Percentiles rank a stretch among this genome's conserved stretches.
Evolutionary conservation across 1,140 invertebrate species (phyloP).

Genomic region (Triops longicaudatus): DNA sequence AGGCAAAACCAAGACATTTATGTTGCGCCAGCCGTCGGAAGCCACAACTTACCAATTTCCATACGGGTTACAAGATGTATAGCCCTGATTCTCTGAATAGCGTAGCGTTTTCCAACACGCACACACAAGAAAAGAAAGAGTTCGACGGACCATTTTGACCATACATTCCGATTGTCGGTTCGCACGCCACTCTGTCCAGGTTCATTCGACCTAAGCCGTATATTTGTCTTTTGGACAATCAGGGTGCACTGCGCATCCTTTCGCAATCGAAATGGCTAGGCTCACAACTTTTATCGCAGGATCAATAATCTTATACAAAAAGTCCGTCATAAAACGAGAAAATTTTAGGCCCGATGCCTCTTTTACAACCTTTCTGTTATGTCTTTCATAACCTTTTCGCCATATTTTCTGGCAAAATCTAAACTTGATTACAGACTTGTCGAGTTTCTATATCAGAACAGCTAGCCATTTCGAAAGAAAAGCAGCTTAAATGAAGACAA

Average conservation of each 20-base stretch:
- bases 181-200: background rate
- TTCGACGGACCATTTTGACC: background rate
- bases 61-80: background rate
- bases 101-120: background rate
- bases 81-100: background rate
- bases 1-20: background rate
- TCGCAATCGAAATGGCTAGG: background rate
- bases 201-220: background rate
- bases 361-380: background rate
- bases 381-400: background rate
- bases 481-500: background rate
- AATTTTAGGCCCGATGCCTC: background rate
- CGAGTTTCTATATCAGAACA: background rate
- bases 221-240: background rate
- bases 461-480: background rate
- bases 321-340: background rate
- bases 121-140: background rate
- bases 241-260: background rate
- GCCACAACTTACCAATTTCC: background rate
- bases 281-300: background rate
- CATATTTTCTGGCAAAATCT: background rate
- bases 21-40: background rate
- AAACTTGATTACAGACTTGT: background rate
- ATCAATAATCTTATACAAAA: background rate
- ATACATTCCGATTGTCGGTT: background rate